A percentile compares a stretch with the other conserved stretches of the same genome.
Evolutionary conservation across 2,113 vertebrate genomes (phyloP).

Genomic region (Tachycineta bicolor): DNA sequence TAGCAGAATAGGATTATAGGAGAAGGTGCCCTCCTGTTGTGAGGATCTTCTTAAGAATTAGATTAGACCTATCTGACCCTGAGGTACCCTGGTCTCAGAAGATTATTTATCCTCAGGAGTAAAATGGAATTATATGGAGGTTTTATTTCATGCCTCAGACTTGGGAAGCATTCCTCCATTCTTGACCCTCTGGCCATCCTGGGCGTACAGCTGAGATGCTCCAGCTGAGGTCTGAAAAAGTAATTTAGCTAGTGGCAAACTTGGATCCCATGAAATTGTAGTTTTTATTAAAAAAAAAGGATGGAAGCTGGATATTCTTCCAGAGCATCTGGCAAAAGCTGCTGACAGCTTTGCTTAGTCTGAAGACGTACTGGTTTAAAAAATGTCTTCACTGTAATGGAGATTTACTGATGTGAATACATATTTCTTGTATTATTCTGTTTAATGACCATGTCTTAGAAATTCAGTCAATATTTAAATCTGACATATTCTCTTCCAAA

Average conservation of each 20-base stretch:
- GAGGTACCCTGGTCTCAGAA: not conserved
- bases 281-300: not conserved
- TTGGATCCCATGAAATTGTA: not conserved
- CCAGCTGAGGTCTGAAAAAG: not conserved
- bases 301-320: not conserved
- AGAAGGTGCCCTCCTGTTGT: not conserved
- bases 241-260: not conserved
- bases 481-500: not conserved
- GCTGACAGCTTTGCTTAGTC: not conserved
- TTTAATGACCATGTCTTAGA: not conserved
- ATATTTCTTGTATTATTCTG: not conserved
- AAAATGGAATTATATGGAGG: not conserved
- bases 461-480: not conserved
- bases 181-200: not conserved
- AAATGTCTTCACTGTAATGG: not conserved
- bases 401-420: not conserved
- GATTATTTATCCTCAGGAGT: not conserved
- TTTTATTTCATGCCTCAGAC: not conserved
- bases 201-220: not conserved
- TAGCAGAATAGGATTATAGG: not conserved
- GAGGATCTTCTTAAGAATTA: not conserved
- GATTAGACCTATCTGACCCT: not conserved
- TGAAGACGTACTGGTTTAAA: not conserved
- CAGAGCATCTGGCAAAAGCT: not conserved
- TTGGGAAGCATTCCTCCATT: not conserved